Conservation (phyloP, 2,113 vertebrate genomes). For the Amazona guildingii region DNA sequence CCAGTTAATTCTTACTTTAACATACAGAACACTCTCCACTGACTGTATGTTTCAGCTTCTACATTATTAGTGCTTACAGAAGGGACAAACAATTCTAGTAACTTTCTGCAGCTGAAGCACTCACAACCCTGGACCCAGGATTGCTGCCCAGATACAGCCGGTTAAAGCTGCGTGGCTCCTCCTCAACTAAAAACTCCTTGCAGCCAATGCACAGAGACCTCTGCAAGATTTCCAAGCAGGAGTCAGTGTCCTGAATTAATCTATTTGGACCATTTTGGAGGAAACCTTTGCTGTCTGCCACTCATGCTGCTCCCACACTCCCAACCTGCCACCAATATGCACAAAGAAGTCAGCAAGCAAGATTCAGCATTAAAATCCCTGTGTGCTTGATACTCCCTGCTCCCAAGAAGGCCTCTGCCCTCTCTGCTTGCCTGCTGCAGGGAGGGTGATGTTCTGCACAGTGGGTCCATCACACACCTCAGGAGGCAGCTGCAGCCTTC, state of each 20-base stretch:
- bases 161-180: background rate
- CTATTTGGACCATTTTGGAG: background rate
- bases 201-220: background rate
- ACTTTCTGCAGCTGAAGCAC: background rate
- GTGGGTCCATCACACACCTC: background rate
- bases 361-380: background rate
- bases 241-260: background rate
- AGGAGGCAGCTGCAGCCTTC: background rate
- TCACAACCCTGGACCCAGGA: background rate
- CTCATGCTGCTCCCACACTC: background rate
- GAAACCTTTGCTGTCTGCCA: background rate
- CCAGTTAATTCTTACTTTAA: background rate
- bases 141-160: accelerated
- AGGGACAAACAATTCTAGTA: background rate
- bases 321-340: background rate
- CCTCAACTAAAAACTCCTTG: background rate
- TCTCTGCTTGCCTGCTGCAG: background rate
- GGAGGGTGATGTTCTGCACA: background rate
- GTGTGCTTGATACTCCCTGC: background rate
- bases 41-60: background rate
- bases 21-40: background rate
- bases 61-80: background rate
- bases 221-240: background rate
- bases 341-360: slow-evolving; percentile 44
- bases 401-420: background rate